Base-by-base conservation (phyloP, 2,888 invertebrate species). In the Andricus curvator region DNA sequence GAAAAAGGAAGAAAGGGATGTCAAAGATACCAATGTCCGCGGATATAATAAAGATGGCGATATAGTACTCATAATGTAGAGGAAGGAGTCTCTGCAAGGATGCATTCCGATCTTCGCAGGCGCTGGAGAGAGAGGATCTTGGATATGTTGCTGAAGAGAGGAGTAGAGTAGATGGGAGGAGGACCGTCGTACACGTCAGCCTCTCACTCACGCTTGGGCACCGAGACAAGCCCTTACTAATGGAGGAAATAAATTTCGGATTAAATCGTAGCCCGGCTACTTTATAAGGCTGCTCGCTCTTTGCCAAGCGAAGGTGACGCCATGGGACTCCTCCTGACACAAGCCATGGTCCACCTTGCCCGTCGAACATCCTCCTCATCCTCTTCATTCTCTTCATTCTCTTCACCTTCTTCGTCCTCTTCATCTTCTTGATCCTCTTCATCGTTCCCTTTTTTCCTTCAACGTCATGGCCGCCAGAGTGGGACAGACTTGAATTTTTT, bases 191-290 rank as follows among this genome's bases (percentile, higher is more conserved):
- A 81, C 81, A 79, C 87, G 89, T 89, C 88, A 88, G 90, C 89
- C 90, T 91, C 91, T 92, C 90, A 89, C 90, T 91, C 91, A 90
- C 89, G 88, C 88, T 89, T 85, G 87, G 86, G 84, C 86, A 88
- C 85, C 90, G 88, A 91, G 92, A 91, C 91, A 92, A 92, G 92
- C 92, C 92, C 92, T 92, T 92, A 92, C 92, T 92, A 92, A 92
- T 92, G 92, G 92, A 92, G 91, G 89, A 91, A 91, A 92, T 92
- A 92, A 92, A 92, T 92, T 92, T 92, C 89, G 92, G 92, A 92
- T 92, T 92, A 92, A 92, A 92, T 92, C 92, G 92, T 92, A 91
- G 90, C 90, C 87, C 86, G 90, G 91, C 92, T 92, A 92, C 92
- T 92, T 92, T 92, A 92, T 91, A 92, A 91, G 91, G 91, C 91